Base-by-base conservation (phyloP, 2,113 vertebrate species). In the Siphamia tubifer region DNA sequence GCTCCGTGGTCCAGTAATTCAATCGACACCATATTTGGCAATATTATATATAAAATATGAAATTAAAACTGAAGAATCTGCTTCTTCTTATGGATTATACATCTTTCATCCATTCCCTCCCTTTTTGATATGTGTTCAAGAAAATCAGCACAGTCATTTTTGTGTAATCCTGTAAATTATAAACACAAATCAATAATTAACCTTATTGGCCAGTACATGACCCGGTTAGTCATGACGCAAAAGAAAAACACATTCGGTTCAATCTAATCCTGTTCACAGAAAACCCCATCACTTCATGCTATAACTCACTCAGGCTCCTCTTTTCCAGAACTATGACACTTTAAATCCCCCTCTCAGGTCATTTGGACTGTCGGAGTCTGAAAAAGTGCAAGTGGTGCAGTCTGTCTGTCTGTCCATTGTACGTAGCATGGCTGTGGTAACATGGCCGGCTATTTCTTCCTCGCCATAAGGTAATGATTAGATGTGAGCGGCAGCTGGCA, bases 401-500 rank as follows among this genome's bases (percentile, higher is more conserved):
- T 85, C 70, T 84, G 73, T 52, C 48, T 48, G 70, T 81, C 78
- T 62, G 81, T 75, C 76, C 53, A 39, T 82, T 66, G 65, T 70
- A 53, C 68, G 65, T 70, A 53, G 65, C 70, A 54, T 67, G 79
- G 74, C 80, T 85, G 83, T 83, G 81, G 81, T 82, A 67, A 68
- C 70, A 52, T 43, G 68, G 75, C 66, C 65, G 77, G 75, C 79
- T 72, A 62, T 83, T 86, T 82, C 75, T 62, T 81, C 62, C 63
- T 61, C 73, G 13, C 66, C 89, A 90, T 77, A 86, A 86, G 83
- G 83, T 77, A 85, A 82, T 74, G 78, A 90, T 89, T 87, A 89
- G 70, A 85, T 25, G 55, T 81, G 70, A 84, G 74, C 72, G 39
- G 45, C 56, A 78, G 72, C 55, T 82, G 83, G 80, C 78, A 75